Conservation (phyloP, 2,888 invertebrate genomes). For the Ceriagrion tenellum region DNA sequence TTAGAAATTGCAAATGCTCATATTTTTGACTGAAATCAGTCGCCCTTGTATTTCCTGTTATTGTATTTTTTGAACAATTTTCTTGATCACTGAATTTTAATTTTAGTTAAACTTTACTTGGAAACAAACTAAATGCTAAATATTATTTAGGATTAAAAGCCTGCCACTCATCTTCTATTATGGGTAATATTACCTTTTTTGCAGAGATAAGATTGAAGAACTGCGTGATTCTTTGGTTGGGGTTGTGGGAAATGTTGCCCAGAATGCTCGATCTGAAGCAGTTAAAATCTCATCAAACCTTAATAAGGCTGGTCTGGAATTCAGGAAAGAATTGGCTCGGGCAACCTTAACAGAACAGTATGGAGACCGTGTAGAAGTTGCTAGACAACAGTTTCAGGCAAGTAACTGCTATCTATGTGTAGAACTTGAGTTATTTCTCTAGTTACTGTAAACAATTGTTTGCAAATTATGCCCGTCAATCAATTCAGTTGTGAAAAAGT, state of each 20-base stretch:
- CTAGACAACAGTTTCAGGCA: conserved; percentile 78
- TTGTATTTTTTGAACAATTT: no score
- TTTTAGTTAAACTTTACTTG: no score
- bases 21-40: no score
- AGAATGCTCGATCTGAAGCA: conserved; percentile 75
- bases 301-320: conserved; percentile 81
- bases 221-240: conserved; percentile 78
- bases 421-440: conserved; percentile 41
- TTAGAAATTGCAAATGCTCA: no score
- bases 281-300: conserved; percentile 80
- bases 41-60: no score
- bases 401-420: conserved; percentile 55
- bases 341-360: conserved; percentile 87
- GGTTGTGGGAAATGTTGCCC: conserved; percentile 76
- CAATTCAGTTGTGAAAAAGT: no score
- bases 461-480: no score
- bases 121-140: no score
- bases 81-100: no score
- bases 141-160: no score
- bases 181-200: not conserved
- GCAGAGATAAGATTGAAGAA: conserved; percentile 76
- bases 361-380: conserved; percentile 87
- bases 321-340: conserved; percentile 80
- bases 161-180: not conserved
- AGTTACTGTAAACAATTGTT: no score